A percentile compares a stretch with the other conserved stretches of the same genome.
These are phyloP conservation scores for Catharus ustulatus DNA, from an alignment of 2,797 vertebrate genomes.

Conservation along the genomic window DNA sequence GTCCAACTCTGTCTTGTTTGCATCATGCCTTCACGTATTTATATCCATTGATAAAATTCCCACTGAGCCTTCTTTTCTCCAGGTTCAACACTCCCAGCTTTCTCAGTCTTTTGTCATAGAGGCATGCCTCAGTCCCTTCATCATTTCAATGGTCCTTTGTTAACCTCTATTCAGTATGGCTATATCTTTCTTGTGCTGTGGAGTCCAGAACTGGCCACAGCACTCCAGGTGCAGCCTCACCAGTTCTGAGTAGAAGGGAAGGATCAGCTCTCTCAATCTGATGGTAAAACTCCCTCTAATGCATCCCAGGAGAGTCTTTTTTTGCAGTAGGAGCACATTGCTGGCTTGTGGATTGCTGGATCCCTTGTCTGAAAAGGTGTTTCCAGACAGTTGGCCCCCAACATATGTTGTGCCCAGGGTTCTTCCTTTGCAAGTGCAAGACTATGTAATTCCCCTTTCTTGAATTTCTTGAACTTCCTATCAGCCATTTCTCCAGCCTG, in stretches of 20 bases:
- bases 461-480: not conserved
- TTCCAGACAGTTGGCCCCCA: not conserved
- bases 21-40: not conserved
- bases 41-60: not conserved
- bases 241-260: not conserved
- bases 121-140: not conserved
- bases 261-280: not conserved
- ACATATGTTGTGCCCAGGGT: not conserved
- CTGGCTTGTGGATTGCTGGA: accelerated
- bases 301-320: not conserved
- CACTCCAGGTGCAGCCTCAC: not conserved
- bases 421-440: not conserved
- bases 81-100: not conserved
- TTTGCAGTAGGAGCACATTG: not conserved
- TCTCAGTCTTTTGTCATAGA: not conserved
- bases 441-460: not conserved
- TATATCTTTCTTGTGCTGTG: not conserved
- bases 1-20: not conserved
- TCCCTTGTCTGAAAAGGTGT: not conserved
- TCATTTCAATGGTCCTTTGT: not conserved
- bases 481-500: not conserved
- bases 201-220: not conserved
- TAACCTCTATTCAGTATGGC: not conserved
- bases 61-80: not conserved
- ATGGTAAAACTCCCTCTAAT: not conserved